Percentiles rank a stretch among this genome's conserved stretches.
Conservation (phyloP, 2,113 vertebrate genomes). For the Tylochromis polylepis region DNA sequence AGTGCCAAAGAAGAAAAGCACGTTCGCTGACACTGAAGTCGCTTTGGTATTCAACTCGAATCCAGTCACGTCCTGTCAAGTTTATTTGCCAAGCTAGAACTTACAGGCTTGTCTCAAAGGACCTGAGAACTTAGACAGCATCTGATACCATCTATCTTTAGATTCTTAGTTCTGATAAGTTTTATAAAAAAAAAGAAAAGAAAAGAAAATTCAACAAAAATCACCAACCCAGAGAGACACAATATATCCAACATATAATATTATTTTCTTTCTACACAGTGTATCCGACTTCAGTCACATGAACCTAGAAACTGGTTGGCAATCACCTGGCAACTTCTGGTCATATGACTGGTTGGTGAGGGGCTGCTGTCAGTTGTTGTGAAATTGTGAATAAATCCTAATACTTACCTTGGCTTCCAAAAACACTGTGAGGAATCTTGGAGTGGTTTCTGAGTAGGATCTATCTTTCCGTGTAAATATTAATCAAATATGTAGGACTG, state of each 20-base stretch:
- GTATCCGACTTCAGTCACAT: background rate
- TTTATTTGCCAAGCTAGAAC: slow-evolving; percentile 13
- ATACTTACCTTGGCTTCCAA: background rate
- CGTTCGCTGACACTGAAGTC: background rate
- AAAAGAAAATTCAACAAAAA: background rate
- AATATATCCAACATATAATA: background rate
- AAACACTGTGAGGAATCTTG: background rate
- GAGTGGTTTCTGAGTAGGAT: background rate
- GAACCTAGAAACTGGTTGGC: background rate
- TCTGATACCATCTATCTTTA: background rate
- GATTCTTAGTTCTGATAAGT: background rate
- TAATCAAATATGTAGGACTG: background rate
- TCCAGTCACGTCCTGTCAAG: background rate
- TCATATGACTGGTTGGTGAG: background rate
- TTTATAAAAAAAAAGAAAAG: background rate
- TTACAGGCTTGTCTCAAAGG: slow-evolving; percentile 15
- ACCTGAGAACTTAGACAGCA: background rate
- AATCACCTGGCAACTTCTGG: background rate
- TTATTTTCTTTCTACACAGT: background rate
- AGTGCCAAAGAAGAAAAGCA: background rate
- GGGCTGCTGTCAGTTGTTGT: background rate
- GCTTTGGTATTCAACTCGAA: slow-evolving; percentile 11
- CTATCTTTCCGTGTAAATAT: background rate
- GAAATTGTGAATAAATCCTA: background rate
- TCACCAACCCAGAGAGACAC: background rate